Evolutionary conservation across 2,888 invertebrate genomes (phyloP).

Genomic region (Cetonia aurata): DNA sequence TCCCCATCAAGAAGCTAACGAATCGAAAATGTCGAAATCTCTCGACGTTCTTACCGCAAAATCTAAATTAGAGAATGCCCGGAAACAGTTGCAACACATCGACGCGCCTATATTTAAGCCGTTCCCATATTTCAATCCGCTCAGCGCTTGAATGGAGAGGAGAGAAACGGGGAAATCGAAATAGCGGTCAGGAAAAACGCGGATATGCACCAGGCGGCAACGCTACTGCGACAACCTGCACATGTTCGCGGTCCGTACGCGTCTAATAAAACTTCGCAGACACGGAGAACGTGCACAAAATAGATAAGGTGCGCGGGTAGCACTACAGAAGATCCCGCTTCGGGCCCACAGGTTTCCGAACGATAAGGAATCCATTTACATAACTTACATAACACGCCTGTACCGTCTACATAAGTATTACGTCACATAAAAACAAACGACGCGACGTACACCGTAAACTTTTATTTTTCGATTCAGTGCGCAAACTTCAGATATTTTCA

Average conservation of each 20-base stretch:
- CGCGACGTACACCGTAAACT: conserved; percentile 19
- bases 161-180: conserved; percentile 2
- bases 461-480: conserved; percentile 20
- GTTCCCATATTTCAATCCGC: conserved; percentile 25
- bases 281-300: conserved; percentile 32
- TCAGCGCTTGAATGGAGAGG: conserved; percentile 15
- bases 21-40: too few species aligned
- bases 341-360: background rate
- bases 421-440: conserved; percentile 11
- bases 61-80: too few species aligned
- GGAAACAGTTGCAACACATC: too few species aligned
- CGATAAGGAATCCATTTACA: conserved; percentile 11
- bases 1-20: too few species aligned
- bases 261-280: conserved; percentile 28
- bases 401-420: conserved; percentile 9
- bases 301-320: conserved; percentile 16
- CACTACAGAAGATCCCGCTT: conserved; percentile 2
- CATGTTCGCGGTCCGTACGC: conserved; percentile 18
- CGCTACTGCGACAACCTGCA: conserved; percentile 20
- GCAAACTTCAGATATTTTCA: conserved; percentile 30
- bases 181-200: conserved; percentile 18
- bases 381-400: background rate
- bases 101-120: conserved; percentile 4
- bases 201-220: conserved; percentile 24
- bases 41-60: too few species aligned